These are phyloP conservation scores for Hesperophylax magnus DNA, from an alignment of 1,140 invertebrate species.

Conservation along the genomic window DNA sequence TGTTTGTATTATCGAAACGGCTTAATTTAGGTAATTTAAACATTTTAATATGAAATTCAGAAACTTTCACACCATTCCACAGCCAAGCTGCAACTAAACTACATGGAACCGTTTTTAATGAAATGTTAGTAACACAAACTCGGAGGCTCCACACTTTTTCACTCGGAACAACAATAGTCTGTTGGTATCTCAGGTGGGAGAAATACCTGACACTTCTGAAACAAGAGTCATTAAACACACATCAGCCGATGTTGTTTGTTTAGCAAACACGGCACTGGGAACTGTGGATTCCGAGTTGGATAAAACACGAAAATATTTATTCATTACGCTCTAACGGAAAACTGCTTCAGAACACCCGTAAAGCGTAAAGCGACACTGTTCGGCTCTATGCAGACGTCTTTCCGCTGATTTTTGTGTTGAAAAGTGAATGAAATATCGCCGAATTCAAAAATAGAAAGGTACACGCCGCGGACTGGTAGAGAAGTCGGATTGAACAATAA, in stretches of 20 bases:
- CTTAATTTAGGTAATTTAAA: too few species aligned
- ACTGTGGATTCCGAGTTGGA: background rate
- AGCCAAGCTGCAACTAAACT: background rate
- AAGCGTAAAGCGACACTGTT: background rate
- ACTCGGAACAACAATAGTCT: constrained; percentile 1
- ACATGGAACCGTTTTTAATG: too few species aligned
- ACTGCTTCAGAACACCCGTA: constrained; percentile 6
- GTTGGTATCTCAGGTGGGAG: background rate
- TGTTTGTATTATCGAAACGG: too few species aligned
- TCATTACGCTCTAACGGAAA: constrained; percentile 3
- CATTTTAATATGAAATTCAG: background rate
- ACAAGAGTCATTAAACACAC: constrained; percentile 21
- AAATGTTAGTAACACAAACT: background rate
- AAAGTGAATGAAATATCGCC: constrained; percentile 24
- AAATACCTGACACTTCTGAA: constrained; percentile 1
- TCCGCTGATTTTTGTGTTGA: constrained; percentile 23
- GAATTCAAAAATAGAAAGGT: constrained; percentile 35
- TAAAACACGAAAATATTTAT: constrained; percentile 6
- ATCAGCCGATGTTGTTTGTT: constrained; percentile 15
- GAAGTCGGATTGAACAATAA: constrained; percentile 37
- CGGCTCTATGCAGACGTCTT: background rate
- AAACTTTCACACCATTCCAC: constrained; percentile 21
- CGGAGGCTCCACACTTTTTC: constrained; percentile 17
- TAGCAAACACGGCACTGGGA: constrained; percentile 9
- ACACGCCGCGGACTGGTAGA: background rate